Percentiles rank a stretch among this genome's conserved stretches.
Evolutionary conservation across 2,888 invertebrate genomes (phyloP).

Genomic region (Catonia carolina): DNA sequence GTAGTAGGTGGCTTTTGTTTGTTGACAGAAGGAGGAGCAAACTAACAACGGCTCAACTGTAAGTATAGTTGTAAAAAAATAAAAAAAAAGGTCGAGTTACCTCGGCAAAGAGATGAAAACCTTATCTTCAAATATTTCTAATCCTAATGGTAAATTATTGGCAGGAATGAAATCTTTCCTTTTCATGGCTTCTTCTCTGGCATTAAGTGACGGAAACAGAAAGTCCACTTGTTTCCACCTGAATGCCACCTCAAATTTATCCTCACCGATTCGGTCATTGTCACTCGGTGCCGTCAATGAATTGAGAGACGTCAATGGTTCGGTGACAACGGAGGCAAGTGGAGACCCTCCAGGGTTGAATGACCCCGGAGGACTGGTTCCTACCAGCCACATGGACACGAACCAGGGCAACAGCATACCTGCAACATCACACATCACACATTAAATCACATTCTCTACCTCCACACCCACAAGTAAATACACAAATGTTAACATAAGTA

Average conservation of each 20-base stretch:
- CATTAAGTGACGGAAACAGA: conserved; percentile 54
- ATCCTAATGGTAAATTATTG: conserved; percentile 66
- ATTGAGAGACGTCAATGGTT: too few relatives aligned
- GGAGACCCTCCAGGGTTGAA: too few relatives aligned
- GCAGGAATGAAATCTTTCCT: conserved; percentile 58
- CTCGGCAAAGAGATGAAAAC: conserved; percentile 66
- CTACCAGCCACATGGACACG: conserved; percentile 42
- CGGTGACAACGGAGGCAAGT: too few relatives aligned
- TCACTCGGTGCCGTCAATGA: too few relatives aligned
- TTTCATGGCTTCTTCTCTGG: conserved; percentile 53
- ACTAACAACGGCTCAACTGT: too few relatives aligned
- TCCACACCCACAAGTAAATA: too few relatives aligned
- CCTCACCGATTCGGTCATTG: not conserved
- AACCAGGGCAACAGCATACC: conserved; percentile 43
- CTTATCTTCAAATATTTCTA: conserved; percentile 61
- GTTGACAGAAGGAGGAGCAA: too few relatives aligned
- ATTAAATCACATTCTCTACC: too few relatives aligned
- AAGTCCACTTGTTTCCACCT: conserved; percentile 71
- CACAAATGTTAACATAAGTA: not conserved
- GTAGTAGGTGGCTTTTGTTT: too few relatives aligned
- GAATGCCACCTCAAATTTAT: conserved; percentile 46
- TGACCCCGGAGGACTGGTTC: too few relatives aligned
- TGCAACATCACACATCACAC: conserved; percentile 33
- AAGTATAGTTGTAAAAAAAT: too few relatives aligned
- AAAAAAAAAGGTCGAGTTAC: too few relatives aligned